These are phyloP conservation scores for Ennomos fuscantarius DNA, from an alignment of 2,888 invertebrate species.

Conservation along the genomic window DNA sequence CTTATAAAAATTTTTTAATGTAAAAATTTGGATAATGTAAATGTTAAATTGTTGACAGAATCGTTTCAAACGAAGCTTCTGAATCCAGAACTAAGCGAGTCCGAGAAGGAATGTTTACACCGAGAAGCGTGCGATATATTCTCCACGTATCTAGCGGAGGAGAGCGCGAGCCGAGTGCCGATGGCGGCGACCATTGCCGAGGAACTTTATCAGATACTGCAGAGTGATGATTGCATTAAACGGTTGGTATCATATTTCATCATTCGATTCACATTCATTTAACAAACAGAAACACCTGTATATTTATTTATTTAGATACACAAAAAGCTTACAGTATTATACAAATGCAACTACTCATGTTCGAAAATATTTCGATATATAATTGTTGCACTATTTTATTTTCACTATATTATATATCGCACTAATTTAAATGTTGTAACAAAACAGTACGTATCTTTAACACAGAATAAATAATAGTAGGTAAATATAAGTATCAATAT, in stretches of 20 bases:
- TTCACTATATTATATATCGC: no score
- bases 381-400: no score
- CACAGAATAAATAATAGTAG: no score
- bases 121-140: constrained; percentile 88
- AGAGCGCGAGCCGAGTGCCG: constrained; percentile 86
- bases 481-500: no score
- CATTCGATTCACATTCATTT: background rate
- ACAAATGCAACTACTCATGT: no score
- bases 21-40: no score
- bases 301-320: no score
- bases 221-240: constrained; percentile 83
- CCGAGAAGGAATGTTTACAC: constrained; percentile 87
- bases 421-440: no score
- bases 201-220: constrained; percentile 83
- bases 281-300: no score
- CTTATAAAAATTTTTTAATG: no score
- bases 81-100: constrained; percentile 89
- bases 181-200: constrained; percentile 83
- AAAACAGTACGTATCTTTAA: no score
- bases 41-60: constrained; percentile 85
- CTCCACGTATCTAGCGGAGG: constrained; percentile 82
- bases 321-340: background rate
- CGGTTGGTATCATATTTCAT: constrained; percentile 41
- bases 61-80: constrained; percentile 92
- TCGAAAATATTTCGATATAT: no score